Percentiles rank a stretch among this genome's conserved stretches.
phyloP scores from a whole-genome alignment of 2,888 invertebrate genomes.

The Drosophila planitibia region DNA sequence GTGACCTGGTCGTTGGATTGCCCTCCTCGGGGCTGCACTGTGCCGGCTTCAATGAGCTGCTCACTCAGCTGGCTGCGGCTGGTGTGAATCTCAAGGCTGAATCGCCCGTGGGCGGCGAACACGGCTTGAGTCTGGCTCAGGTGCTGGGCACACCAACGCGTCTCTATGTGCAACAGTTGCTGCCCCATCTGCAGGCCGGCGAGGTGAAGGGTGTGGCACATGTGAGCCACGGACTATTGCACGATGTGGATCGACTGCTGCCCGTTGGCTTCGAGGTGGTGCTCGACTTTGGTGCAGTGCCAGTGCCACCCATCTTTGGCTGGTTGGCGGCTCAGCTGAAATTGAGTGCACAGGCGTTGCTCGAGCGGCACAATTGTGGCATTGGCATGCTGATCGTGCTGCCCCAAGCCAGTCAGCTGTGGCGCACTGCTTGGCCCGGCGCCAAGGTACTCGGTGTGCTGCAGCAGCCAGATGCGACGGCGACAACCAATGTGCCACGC shows the following conservation, averaged over 20 bases:
- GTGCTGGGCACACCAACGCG: slow-evolving; percentile 94
- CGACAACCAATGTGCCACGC: slow-evolving; percentile 6
- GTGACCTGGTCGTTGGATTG: slow-evolving; percentile 94
- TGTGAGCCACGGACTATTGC: slow-evolving; percentile 95
- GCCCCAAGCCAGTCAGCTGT: slow-evolving; percentile 86
- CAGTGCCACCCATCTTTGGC: slow-evolving; percentile 92
- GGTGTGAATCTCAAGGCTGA: slow-evolving; percentile 88
- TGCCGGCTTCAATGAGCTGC: slow-evolving; percentile 96
- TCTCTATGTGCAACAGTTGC: slow-evolving; percentile 92
- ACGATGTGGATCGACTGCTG: slow-evolving; percentile 94
- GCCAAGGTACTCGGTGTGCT: slow-evolving; percentile 86
- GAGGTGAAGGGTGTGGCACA: slow-evolving; percentile 95
- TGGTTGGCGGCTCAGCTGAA: slow-evolving; percentile 93
- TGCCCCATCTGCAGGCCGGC: slow-evolving; percentile 89
- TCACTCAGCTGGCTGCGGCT: slow-evolving; percentile 90
- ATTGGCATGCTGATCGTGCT: slow-evolving; percentile 94
- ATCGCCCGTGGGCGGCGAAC: slow-evolving; percentile 87
- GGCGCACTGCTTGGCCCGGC: slow-evolving; percentile 85
- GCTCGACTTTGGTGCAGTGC: slow-evolving; percentile 90
- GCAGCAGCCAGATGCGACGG: slow-evolving; percentile 40
- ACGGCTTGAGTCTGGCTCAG: slow-evolving; percentile 89
- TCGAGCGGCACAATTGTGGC: slow-evolving; percentile 97
- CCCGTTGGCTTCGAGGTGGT: slow-evolving; percentile 89
- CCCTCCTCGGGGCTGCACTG: slow-evolving; percentile 97
- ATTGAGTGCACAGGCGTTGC: slow-evolving; percentile 92